A percentile compares a stretch with the other conserved stretches of the same genome.
These are phyloP conservation scores for Enteromius argenteus DNA, from an alignment of 2,797 vertebrate genomes.

Conservation along the genomic window DNA sequence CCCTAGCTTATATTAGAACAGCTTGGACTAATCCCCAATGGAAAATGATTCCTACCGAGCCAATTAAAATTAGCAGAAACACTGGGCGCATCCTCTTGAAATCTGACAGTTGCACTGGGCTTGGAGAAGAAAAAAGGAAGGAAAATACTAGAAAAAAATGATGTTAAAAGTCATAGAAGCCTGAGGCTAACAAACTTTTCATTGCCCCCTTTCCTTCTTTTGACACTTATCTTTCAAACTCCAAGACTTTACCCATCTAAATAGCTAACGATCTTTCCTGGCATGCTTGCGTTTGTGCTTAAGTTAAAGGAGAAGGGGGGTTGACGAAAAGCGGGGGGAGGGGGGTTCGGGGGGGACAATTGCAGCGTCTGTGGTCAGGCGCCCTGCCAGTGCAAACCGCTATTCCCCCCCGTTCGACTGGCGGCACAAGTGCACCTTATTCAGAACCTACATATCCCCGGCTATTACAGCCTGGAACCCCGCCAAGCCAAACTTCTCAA, in stretches of 20 bases:
- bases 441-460: slow-evolving; percentile 67
- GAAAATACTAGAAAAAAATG: slow-evolving; percentile 30
- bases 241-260: slow-evolving; percentile 40
- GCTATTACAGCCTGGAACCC: slow-evolving; percentile 78
- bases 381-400: slow-evolving; percentile 61
- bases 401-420: slow-evolving; percentile 53
- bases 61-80: slow-evolving; percentile 67
- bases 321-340: background rate
- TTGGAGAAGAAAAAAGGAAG: slow-evolving; percentile 26
- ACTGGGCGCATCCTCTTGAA: slow-evolving; percentile 44
- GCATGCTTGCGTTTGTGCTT: slow-evolving; percentile 42
- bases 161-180: slow-evolving; percentile 54
- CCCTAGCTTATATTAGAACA: slow-evolving; percentile 44
- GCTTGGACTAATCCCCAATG: slow-evolving; percentile 56
- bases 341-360: slow-evolving; percentile 31
- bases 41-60: slow-evolving; percentile 61
- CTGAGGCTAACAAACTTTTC: slow-evolving; percentile 53
- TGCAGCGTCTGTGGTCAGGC: slow-evolving; percentile 70
- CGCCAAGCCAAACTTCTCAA: slow-evolving; percentile 83
- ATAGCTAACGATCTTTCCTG: slow-evolving; percentile 54
- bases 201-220: slow-evolving; percentile 26
- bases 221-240: slow-evolving; percentile 31
- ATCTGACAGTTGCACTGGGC: slow-evolving; percentile 49
- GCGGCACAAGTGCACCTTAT: slow-evolving; percentile 67
- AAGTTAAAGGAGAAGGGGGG: slow-evolving; percentile 30